These are phyloP conservation scores for Stenolophus ochropezus DNA, from an alignment of 2,888 invertebrate species.

Conservation along the genomic window DNA sequence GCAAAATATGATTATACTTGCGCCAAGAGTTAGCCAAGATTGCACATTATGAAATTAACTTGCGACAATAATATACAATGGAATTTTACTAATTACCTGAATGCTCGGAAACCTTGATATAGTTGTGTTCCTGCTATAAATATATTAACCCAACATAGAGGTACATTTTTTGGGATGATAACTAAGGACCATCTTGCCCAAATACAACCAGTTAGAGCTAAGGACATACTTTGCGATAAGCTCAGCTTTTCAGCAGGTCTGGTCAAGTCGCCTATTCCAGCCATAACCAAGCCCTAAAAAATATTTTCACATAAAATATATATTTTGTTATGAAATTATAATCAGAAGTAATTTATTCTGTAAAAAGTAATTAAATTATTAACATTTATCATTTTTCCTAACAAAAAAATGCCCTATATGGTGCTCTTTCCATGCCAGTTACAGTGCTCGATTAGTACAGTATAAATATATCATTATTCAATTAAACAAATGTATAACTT, in stretches of 20 bases:
- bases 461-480: too few species aligned
- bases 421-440: too few species aligned
- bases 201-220: slow-evolving; percentile 89
- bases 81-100: slow-evolving; percentile 70
- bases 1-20: too few species aligned
- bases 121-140: slow-evolving; percentile 94
- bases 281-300: slow-evolving; percentile 86
- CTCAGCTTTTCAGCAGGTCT: slow-evolving; percentile 91
- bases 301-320: slow-evolving; percentile 60
- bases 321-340: slow-evolving; percentile 61
- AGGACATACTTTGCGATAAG: slow-evolving; percentile 84
- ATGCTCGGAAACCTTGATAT: slow-evolving; percentile 86
- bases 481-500: too few species aligned
- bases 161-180: slow-evolving; percentile 94
- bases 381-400: too few species aligned
- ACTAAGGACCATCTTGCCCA: slow-evolving; percentile 95
- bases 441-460: too few species aligned
- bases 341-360: too few species aligned
- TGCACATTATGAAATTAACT: too few species aligned
- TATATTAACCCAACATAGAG: slow-evolving; percentile 81
- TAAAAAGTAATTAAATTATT: too few species aligned
- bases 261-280: slow-evolving; percentile 89
- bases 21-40: too few species aligned
- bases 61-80: too few species aligned
- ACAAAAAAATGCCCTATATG: too few species aligned